Percentiles rank a stretch among this genome's conserved stretches.
These are phyloP conservation scores for Amphimedon queenslandica DNA, from an alignment of 37 sponge, comb jelly and placozoan genomes.

Conservation along the genomic window DNA sequence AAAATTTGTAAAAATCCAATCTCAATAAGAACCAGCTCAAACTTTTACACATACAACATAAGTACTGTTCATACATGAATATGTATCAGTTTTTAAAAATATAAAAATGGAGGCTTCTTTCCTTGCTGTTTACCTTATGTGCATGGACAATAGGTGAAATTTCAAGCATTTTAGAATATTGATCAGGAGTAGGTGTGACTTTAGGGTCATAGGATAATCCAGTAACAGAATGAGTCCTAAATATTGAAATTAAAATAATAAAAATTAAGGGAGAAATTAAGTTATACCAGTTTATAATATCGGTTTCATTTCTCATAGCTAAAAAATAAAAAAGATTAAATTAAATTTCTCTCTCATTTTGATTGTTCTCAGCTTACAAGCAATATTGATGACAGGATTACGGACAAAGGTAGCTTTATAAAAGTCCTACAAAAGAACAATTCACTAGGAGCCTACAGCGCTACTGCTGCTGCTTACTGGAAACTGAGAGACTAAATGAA, in stretches of 20 bases:
- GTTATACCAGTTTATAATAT: conserved; percentile 96
- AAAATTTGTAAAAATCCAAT: too few relatives aligned
- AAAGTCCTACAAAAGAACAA: conserved; percentile 59
- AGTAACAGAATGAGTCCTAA: conserved; percentile 53
- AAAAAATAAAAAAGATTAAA: not conserved
- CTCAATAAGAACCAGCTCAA: too few relatives aligned
- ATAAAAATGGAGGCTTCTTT: too few relatives aligned
- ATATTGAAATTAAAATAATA: too few relatives aligned
- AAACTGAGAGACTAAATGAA: conserved; percentile 89
- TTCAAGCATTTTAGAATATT: conserved; percentile 41
- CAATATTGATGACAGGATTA: conserved; percentile 88
- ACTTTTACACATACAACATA: too few relatives aligned
- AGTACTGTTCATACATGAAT: too few relatives aligned
- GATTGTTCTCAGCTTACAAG: too few relatives aligned
- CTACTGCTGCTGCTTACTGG: conserved; percentile 85
- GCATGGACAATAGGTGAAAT: conserved; percentile 76
- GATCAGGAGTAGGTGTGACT: conserved; percentile 32
- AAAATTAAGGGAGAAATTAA: too few relatives aligned
- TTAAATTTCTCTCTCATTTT: too few relatives aligned
- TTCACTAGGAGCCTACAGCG: too few relatives aligned
- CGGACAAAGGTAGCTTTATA: conserved; percentile 82
- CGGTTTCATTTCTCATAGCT: conserved; percentile 62
- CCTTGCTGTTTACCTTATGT: conserved; percentile 37
- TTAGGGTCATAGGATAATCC: conserved; percentile 55
- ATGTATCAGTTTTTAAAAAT: too few relatives aligned